Percentiles rank a stretch among this genome's conserved stretches.
Evolutionary conservation across 2,797 vertebrate species (phyloP).

Genomic region (Spea hammondii): DNA sequence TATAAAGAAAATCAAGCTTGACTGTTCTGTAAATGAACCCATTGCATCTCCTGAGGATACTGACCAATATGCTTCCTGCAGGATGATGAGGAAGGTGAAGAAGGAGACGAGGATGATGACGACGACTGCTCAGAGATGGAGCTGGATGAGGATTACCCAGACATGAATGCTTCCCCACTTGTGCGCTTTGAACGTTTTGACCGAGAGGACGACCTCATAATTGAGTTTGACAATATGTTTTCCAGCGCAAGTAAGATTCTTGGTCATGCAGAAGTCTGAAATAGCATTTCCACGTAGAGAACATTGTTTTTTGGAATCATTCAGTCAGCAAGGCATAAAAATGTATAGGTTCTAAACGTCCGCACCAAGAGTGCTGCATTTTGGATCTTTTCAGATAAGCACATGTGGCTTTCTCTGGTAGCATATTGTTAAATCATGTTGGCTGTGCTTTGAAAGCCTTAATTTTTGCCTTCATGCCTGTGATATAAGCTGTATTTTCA

Average conservation of each 20-base stretch:
- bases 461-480: no score
- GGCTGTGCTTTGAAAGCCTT: no score
- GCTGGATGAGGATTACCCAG: slow-evolving; percentile 92
- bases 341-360: no score
- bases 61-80: slow-evolving; percentile 53
- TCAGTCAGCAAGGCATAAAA: no score
- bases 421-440: no score
- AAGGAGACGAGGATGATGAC: slow-evolving; percentile 85
- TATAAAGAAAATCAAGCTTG: no score
- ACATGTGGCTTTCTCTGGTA: no score
- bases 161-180: slow-evolving; percentile 92
- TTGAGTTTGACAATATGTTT: slow-evolving; percentile 98
- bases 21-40: no score
- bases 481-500: no score
- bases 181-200: slow-evolving; percentile 94
- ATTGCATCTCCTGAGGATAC: no score
- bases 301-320: not conserved
- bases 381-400: no score
- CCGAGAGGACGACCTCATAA: slow-evolving; percentile 95
- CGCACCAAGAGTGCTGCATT: no score
- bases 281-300: not conserved
- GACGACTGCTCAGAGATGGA: slow-evolving; percentile 97
- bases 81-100: slow-evolving; percentile 90
- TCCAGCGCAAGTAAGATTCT: slow-evolving; percentile 82
- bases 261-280: not conserved